These are phyloP conservation scores for Stichopus horrens DNA, from an alignment of 53 echinoderm and acorn worm species.

Conservation along the genomic window DNA sequence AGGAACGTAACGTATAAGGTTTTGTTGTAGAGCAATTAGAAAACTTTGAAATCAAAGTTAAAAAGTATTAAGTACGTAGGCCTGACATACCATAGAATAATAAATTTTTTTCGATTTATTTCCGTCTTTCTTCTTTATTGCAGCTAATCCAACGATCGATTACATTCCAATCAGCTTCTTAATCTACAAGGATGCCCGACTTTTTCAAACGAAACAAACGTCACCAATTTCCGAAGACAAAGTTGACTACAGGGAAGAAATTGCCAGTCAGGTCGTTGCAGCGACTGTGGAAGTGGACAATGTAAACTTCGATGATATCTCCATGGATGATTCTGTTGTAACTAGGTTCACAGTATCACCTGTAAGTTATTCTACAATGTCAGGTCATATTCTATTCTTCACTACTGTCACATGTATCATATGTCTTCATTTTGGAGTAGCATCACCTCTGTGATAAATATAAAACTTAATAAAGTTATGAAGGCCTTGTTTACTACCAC, in stretches of 20 bases:
- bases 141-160: not conserved
- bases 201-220: slow-evolving; percentile 15
- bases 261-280: slow-evolving; percentile 17
- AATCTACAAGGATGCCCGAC: slow-evolving; percentile 27
- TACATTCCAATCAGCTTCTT: slow-evolving; percentile 25
- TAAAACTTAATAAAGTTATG: too few relatives aligned
- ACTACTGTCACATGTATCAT: too few relatives aligned
- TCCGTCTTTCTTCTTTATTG: not conserved
- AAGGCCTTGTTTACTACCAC: too few relatives aligned
- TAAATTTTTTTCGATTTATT: too few relatives aligned
- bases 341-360: not conserved
- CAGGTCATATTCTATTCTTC: too few relatives aligned
- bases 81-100: too few relatives aligned
- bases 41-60: too few relatives aligned
- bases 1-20: too few relatives aligned
- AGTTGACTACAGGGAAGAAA: not conserved
- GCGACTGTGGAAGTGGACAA: not conserved
- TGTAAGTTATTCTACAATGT: not conserved
- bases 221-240: not conserved
- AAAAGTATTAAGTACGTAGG: too few relatives aligned
- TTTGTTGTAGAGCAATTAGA: too few relatives aligned
- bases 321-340: not conserved
- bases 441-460: too few relatives aligned
- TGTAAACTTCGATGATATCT: not conserved
- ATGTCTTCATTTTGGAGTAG: too few relatives aligned